phyloP scores from a whole-genome alignment of 2,113 vertebrate species.

The Boleophthalmus pectinirostris region DNA sequence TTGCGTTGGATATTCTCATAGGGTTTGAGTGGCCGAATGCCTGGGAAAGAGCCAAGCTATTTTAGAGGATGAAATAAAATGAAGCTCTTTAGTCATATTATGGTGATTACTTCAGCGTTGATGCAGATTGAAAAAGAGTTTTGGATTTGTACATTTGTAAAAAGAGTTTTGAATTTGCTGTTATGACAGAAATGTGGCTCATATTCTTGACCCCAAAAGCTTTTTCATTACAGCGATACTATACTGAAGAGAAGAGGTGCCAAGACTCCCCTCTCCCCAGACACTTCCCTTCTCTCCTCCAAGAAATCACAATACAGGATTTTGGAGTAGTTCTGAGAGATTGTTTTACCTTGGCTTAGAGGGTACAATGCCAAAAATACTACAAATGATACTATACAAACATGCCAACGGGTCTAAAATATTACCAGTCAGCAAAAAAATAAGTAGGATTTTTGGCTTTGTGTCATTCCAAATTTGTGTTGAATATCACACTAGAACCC shows the following conservation, averaged over 20 bases:
- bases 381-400: no score
- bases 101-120: neutral
- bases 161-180: neutral
- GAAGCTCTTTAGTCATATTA: neutral
- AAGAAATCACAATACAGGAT: neutral
- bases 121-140: neutral
- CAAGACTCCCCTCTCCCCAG: neutral
- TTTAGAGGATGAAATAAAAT: slow-evolving; percentile 12
- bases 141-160: neutral
- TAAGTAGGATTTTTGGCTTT: no score
- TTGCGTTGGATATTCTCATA: slow-evolving; percentile 11
- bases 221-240: neutral
- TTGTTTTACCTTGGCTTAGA: no score
- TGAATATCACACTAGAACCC: no score
- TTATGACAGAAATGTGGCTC: neutral
- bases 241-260: neutral
- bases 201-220: neutral
- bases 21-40: slow-evolving; percentile 7
- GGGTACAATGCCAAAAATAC: no score
- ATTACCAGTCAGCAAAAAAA: no score
- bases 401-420: no score
- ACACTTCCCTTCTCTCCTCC: neutral
- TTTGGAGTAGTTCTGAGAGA: no score
- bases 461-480: no score
- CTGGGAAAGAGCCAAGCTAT: neutral